Evolutionary conservation across 2,797 vertebrate genomes (phyloP).

Genomic region (Zenarchopterus dispar): DNA sequence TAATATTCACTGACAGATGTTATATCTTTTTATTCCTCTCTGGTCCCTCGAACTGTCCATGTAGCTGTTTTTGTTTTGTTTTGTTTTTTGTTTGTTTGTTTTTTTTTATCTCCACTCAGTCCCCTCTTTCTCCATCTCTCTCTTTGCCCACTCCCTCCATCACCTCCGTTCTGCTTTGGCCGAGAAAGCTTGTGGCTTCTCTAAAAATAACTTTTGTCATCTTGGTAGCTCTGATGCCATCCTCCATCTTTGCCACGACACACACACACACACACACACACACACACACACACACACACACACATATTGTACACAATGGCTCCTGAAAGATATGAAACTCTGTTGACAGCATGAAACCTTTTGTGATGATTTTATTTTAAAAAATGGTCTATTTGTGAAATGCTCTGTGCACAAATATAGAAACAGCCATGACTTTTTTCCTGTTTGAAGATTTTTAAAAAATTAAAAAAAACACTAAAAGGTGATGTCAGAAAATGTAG

Average conservation of each 20-base stretch:
- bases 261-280: constrained; percentile 1
- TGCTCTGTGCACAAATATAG: constrained; percentile 7
- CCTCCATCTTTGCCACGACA: constrained; percentile 54
- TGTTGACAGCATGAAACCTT: constrained; percentile 9
- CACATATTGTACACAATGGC: background rate
- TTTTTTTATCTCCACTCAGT: background rate
- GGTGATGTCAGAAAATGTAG: constrained; percentile 1
- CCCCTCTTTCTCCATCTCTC: background rate
- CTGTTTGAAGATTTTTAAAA: constrained; percentile 1
- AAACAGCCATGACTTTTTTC: constrained; percentile 6
- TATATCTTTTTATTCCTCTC: background rate
- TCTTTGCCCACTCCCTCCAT: constrained; percentile 19
- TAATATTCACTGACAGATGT: too few relatives aligned
- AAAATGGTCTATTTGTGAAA: constrained; percentile 7
- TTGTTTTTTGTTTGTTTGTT: too few relatives aligned
- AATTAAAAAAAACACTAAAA: background rate
- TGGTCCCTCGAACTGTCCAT: background rate
- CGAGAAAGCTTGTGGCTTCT: constrained; percentile 50
- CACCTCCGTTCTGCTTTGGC: constrained; percentile 37
- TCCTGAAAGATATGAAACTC: constrained; percentile 22
- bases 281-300: constrained; percentile 2
- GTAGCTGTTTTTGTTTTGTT: background rate
- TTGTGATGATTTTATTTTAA: constrained; percentile 14
- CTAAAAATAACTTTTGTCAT: constrained; percentile 74
- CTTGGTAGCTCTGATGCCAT: constrained; percentile 56